These are phyloP conservation scores for Erethizon dorsatum DNA, from an alignment of 2,797 vertebrate species.

Conservation along the genomic window DNA sequence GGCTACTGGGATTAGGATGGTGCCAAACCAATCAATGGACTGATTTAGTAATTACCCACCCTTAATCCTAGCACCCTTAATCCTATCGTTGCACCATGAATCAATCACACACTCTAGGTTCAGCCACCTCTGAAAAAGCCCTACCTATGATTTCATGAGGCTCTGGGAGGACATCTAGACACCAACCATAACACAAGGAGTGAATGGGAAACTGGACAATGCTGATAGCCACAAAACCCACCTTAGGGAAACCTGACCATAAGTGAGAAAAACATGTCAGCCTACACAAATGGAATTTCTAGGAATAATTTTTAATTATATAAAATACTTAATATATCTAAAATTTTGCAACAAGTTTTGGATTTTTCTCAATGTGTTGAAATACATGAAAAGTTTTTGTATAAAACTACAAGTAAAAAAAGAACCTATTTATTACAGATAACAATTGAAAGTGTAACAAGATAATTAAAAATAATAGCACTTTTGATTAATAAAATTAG, in stretches of 20 bases:
- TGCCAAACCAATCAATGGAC: neutral
- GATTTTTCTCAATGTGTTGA: neutral
- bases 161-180: neutral
- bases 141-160: neutral
- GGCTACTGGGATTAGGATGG: neutral
- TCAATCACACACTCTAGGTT: neutral
- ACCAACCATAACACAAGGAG: neutral
- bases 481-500: conserved; percentile 51
- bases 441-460: neutral
- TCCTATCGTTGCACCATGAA: neutral
- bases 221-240: neutral
- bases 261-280: conserved; percentile 7
- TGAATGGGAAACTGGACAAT: neutral
- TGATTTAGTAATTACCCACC: neutral
- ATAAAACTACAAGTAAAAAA: conserved; percentile 47
- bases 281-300: neutral
- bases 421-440: neutral
- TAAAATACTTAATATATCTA: neutral
- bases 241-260: neutral
- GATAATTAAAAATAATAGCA: neutral
- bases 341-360: neutral
- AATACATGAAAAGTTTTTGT: neutral
- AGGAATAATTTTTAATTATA: conserved; percentile 8
- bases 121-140: no score
- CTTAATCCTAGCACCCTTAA: neutral